Evolutionary conservation across 2,888 invertebrate species (phyloP).

Genomic region (Chrysomela aeneicollis): DNA sequence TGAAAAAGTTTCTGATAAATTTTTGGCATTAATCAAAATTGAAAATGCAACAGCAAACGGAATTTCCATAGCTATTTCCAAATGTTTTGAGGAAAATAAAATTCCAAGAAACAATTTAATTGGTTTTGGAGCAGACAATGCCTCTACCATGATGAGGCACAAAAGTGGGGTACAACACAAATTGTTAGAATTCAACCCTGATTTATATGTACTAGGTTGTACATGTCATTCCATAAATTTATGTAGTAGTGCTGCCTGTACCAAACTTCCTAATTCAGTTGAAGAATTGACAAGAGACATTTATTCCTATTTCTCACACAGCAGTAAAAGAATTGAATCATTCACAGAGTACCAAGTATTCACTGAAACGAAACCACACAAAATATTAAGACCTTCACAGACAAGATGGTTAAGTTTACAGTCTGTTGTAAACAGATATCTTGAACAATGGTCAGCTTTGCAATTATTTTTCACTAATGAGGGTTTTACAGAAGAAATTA

Average conservation of each 20-base stretch:
- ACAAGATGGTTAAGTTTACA: conserved; percentile 31
- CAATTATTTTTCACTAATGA: conserved; percentile 30
- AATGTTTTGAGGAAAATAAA: conserved; percentile 20
- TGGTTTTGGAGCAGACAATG: conserved; percentile 35
- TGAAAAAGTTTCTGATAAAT: conserved; percentile 17
- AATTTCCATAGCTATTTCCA: conserved; percentile 21
- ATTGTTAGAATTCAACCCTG: conserved; percentile 23
- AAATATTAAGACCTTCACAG: conserved; percentile 33
- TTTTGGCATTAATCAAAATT: conserved; percentile 23
- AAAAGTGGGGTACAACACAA: conserved; percentile 23
- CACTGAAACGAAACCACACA: conserved; percentile 31
- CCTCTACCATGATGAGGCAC: conserved; percentile 27
- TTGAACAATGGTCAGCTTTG: conserved; percentile 28
- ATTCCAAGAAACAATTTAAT: conserved; percentile 21
- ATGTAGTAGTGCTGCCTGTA: conserved; percentile 14
- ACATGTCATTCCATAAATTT: conserved; percentile 22
- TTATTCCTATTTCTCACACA: conserved; percentile 32
- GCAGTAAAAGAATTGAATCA: conserved; percentile 26
- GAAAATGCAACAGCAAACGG: conserved; percentile 26
- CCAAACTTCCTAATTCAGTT: conserved; percentile 16
- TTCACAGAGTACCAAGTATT: conserved; percentile 33
- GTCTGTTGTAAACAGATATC: conserved; percentile 21
- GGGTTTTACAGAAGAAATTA: conserved; percentile 16
- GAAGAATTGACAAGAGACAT: conserved; percentile 25
- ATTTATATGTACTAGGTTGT: conserved; percentile 27